Percentiles rank a stretch among this genome's conserved stretches.
phyloP scores from a whole-genome alignment of 2,113 vertebrate species.

The Myotis davidii region DNA sequence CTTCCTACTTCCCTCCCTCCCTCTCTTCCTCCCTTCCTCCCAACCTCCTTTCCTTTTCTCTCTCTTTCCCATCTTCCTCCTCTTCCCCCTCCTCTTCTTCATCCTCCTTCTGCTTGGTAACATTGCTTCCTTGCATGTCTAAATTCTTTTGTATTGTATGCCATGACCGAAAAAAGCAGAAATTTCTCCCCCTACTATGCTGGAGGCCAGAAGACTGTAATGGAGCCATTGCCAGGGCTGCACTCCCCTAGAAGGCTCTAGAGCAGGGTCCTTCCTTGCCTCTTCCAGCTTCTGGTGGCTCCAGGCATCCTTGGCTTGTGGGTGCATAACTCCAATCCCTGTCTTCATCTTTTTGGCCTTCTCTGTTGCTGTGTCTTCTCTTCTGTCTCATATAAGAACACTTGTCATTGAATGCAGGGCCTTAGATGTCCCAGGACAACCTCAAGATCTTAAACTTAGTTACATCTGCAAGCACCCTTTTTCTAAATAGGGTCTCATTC shows the following conservation, averaged over 20 bases:
- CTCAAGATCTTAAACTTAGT: not conserved
- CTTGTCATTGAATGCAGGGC: not conserved
- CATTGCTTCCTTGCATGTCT: not conserved
- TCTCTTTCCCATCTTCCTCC: accelerated
- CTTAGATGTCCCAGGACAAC: not conserved
- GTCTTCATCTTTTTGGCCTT: not conserved
- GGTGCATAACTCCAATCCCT: not conserved
- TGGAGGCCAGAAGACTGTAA: not conserved
- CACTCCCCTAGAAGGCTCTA: not conserved
- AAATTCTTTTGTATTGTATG: not conserved
- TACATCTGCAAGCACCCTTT: not conserved
- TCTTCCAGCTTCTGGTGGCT: not conserved
- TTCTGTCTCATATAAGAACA: not conserved
- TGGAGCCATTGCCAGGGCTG: not conserved
- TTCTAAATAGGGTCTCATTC: not conserved
- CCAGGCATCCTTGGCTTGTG: not conserved
- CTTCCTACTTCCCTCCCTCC: no score
- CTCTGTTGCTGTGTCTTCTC: not conserved
- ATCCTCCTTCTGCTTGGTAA: not conserved
- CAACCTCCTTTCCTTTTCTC: no score
- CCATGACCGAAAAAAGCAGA: not conserved
- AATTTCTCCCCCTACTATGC: not conserved
- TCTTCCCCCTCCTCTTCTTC: accelerated
- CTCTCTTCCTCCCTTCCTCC: no score
- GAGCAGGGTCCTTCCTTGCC: not conserved